These are phyloP conservation scores for Parazoanthus darwini DNA, from an alignment of 92 coral and sea anemone species.

Conservation along the genomic window DNA sequence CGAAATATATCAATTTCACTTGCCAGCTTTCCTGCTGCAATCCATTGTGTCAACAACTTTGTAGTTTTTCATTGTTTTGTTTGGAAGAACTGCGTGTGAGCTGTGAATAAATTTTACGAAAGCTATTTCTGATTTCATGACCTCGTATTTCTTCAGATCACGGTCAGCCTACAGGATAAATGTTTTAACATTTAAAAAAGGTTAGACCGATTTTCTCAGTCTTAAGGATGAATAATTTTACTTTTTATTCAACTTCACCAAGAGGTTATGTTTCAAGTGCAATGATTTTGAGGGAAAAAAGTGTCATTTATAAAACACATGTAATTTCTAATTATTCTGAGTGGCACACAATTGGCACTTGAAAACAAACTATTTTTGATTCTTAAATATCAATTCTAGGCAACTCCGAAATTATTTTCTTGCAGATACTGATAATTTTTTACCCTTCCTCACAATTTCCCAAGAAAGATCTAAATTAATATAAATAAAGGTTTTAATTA, in stretches of 20 bases:
- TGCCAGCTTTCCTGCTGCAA: neutral
- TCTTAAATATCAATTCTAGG: neutral
- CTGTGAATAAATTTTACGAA: neutral
- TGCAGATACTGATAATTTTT: neutral
- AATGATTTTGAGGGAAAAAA: neutral
- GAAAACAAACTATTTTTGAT: neutral
- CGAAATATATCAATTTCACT: neutral
- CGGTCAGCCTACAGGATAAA: neutral
- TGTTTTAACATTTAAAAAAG: too few relatives aligned
- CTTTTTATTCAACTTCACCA: too few relatives aligned
- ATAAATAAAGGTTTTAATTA: too few relatives aligned
- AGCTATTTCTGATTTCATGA: neutral
- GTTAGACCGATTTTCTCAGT: neutral
- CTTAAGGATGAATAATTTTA: neutral
- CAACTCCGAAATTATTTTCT: neutral
- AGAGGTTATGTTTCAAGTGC: neutral
- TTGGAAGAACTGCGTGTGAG: neutral
- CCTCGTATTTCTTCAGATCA: neutral
- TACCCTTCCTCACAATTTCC: neutral
- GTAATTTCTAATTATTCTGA: neutral
- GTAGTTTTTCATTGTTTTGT: neutral
- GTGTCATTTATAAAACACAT: neutral
- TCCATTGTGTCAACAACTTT: neutral
- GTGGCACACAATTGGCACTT: neutral
- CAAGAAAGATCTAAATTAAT: neutral